Percentiles rank a stretch among this genome's conserved stretches.
Evolutionary conservation across 1,140 invertebrate genomes (phyloP).

Genomic region (Capitella teleta): DNA sequence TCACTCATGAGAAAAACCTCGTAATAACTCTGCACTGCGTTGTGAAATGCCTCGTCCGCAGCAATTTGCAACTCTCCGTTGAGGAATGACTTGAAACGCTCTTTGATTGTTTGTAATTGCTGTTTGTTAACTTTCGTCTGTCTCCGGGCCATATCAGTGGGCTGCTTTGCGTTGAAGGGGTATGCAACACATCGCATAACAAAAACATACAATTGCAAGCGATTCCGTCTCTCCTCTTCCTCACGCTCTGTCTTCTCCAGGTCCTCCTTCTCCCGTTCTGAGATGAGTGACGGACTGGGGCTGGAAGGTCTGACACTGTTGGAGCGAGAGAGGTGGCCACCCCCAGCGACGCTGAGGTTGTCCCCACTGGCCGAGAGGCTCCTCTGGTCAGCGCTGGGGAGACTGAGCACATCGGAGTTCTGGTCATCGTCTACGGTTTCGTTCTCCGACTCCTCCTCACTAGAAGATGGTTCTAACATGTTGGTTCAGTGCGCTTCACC

Average conservation of each 20-base stretch:
- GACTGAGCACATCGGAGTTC: constrained; percentile 38
- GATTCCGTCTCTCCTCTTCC: constrained; percentile 36
- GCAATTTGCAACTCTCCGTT: constrained; percentile 81
- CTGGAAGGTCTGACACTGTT: constrained; percentile 55
- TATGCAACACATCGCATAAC: constrained; percentile 95
- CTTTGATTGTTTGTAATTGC: constrained; percentile 85
- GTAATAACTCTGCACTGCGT: constrained; percentile 93
- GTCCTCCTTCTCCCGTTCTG: constrained; percentile 48
- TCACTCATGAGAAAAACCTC: constrained; percentile 97
- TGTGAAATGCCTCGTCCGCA: constrained; percentile 97
- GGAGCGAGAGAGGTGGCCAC: constrained; percentile 33
- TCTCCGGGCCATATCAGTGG: constrained; percentile 88
- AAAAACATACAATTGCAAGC: constrained; percentile 93
- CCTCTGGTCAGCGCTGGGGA: constrained; percentile 35
- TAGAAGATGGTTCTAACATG: constrained; percentile 48
- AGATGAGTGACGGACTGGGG: constrained; percentile 68
- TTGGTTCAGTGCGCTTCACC: no score
- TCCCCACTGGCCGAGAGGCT: constrained; percentile 42
- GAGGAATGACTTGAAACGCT: constrained; percentile 72
- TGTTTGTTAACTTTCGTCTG: constrained; percentile 73
- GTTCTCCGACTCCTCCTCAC: constrained; percentile 41
- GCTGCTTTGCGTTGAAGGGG: constrained; percentile 98
- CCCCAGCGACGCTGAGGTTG: constrained; percentile 40
- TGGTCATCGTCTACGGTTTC: constrained; percentile 42
- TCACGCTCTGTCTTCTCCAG: constrained; percentile 24